Base-by-base conservation (phyloP, 92 coral and sea anemone species). In the Meandrina meandrites region DNA sequence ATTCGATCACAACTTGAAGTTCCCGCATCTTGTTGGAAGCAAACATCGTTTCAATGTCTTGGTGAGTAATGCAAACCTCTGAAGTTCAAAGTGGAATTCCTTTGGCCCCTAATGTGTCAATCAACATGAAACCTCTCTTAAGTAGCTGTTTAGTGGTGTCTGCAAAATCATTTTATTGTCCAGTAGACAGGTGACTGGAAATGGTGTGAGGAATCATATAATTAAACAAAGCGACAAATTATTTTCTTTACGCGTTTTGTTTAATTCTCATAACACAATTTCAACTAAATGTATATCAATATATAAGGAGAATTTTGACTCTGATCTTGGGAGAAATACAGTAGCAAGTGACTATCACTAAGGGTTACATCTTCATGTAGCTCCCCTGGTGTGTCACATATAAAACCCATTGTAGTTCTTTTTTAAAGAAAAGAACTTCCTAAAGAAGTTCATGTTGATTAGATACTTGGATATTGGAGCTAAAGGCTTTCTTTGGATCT, bases 1-100 rank as follows among this genome's bases (percentile, higher is more conserved):
- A 96, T 97, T 97, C 95, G 99, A 97, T 86, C 99, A 97, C 96
- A 97, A 97, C 94, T 91, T 97, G 96, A 97, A 97, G 99, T 97
- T 97, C 91, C 99, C 99, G 17, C 99, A 97, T 81, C 94, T 97
- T 88, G 99, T 97, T 93, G 99, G 99, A 89, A 96, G 97, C 84
- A 97, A 97, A 90, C 99, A 97, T 90, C 99, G 99, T 70, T 87
- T 97, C 77, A 97, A 97, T 93, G 98, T 97, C 27, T 86, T 97
- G 99, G 99, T 97, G 94, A 97, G 99, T 97, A 86, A 72, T 7
- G 8, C 51, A 50, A 57, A 45, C 66, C 79, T 60, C 31, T 36
- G 81, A 74, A 57, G n/a, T 62, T 27, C 85, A 68, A 48, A n/a
- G 17, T 73, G 74, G 48, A 75, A 19, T 60, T 64, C 81, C 19